These are phyloP conservation scores for Corythucha ciliata DNA, from an alignment of 2,888 invertebrate genomes.

Conservation along the genomic window DNA sequence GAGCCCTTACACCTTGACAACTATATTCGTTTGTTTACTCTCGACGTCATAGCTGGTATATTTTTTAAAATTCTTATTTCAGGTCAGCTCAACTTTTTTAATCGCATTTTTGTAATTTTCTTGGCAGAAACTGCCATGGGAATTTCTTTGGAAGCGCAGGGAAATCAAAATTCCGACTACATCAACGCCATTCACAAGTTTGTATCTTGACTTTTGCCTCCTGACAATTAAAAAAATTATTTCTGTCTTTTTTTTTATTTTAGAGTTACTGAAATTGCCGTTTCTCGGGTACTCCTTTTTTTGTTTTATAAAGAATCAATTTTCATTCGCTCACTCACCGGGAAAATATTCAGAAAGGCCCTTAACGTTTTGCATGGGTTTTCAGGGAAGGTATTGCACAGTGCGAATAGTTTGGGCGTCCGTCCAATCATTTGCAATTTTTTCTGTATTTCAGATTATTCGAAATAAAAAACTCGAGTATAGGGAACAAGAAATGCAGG, in stretches of 20 bases:
- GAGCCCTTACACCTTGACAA: neutral
- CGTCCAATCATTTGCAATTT: no score
- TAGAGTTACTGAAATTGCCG: constrained; percentile 24
- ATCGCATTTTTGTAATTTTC: constrained; percentile 1
- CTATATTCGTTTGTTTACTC: neutral
- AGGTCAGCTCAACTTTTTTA: neutral
- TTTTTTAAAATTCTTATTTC: no score
- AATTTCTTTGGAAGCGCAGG: constrained; percentile 50
- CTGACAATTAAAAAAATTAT: neutral
- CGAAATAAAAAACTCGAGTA: neutral
- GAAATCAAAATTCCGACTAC: constrained; percentile 48
- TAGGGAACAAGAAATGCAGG: no score
- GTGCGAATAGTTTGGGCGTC: no score
- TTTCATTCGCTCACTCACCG: constrained; percentile 51
- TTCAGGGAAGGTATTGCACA: constrained; percentile 41
- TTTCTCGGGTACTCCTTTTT: constrained; percentile 37
- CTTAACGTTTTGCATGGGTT: constrained; percentile 49
- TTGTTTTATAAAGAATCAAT: constrained; percentile 55
- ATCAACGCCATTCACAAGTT: constrained; percentile 48
- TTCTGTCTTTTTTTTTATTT: neutral
- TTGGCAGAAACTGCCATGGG: constrained; percentile 63
- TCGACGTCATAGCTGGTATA: neutral
- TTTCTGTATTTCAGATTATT: no score
- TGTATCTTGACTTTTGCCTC: constrained; percentile 10
- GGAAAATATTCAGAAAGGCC: constrained; percentile 48